phyloP scores from a whole-genome alignment of 2,888 invertebrate genomes.

The Diarsia dahlii region DNA sequence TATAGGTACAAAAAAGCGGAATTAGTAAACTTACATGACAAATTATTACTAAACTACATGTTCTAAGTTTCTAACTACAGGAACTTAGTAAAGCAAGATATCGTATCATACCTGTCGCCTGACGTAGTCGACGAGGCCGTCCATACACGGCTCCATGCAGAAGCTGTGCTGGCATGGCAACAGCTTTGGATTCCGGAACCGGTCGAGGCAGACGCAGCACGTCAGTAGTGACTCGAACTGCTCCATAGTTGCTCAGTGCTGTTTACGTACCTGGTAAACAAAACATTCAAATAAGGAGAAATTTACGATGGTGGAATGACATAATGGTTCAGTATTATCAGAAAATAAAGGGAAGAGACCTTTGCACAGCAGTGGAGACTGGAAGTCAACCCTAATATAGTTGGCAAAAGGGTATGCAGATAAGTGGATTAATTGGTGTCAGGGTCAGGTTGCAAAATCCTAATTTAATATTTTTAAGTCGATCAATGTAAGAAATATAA shows the following conservation, averaged over 20 bases:
- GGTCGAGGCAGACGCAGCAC: conserved; percentile 99
- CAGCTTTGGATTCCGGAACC: conserved; percentile 99
- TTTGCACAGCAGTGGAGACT: neutral
- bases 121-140: conserved; percentile 98
- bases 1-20: conserved; percentile 37
- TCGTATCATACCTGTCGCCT: conserved; percentile 94
- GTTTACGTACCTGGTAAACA: conserved; percentile 82
- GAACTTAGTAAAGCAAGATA: neutral
- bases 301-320: neutral
- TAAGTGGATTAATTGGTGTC: neutral
- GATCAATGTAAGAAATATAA: neutral
- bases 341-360: neutral
- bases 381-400: neutral
- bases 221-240: conserved; percentile 99
- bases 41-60: conserved; percentile 8
- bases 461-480: neutral
- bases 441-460: neutral
- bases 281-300: conserved; percentile 26
- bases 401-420: neutral
- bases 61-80: neutral
- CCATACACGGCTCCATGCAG: conserved; percentile 99
- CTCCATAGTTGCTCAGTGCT: conserved; percentile 92
- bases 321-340: neutral
- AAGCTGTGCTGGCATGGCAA: conserved; percentile 99
- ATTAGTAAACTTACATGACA: conserved; percentile 27